Percentiles rank a stretch among this genome's conserved stretches.
Evolutionary conservation across 2,113 vertebrate genomes (phyloP).

Genomic region (Malaclemys terrapin): DNA sequence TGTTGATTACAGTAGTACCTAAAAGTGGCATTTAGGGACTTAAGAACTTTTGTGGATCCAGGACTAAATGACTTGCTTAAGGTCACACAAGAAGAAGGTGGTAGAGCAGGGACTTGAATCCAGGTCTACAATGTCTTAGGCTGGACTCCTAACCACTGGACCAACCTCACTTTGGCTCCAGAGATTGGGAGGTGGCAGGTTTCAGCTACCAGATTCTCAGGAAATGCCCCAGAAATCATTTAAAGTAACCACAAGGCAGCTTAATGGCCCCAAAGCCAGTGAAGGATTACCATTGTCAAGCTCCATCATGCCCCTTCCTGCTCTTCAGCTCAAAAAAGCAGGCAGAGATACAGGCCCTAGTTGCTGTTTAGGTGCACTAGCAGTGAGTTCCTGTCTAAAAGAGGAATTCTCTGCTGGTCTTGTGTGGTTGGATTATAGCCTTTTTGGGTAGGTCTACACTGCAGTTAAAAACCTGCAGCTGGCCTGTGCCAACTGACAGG

Average conservation of each 20-base stretch:
- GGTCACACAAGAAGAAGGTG: not conserved
- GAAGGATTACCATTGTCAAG: not conserved
- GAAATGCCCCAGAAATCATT: not conserved
- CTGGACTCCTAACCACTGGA: not conserved
- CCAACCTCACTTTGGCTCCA: not conserved
- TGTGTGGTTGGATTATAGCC: not conserved
- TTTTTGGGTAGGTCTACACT: not conserved
- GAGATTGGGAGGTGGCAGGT: not conserved
- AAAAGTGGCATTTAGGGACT: not conserved
- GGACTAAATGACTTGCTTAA: not conserved
- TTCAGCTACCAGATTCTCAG: not conserved
- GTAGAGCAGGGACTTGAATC: not conserved
- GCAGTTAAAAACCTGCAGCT: not conserved
- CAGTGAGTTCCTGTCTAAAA: not conserved
- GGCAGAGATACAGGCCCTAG: not conserved
- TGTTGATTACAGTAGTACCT: not conserved
- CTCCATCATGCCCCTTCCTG: not conserved
- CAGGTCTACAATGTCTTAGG: not conserved
- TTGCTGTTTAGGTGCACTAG: not conserved
- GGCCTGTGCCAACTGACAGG: not conserved
- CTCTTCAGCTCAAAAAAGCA: not conserved
- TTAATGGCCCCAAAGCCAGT: not conserved
- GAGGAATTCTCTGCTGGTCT: not conserved
- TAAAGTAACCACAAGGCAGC: not conserved
- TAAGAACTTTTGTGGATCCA: not conserved